These are phyloP conservation scores for Leucosticte australis DNA, from an alignment of 2,113 vertebrate genomes.

Conservation along the genomic window DNA sequence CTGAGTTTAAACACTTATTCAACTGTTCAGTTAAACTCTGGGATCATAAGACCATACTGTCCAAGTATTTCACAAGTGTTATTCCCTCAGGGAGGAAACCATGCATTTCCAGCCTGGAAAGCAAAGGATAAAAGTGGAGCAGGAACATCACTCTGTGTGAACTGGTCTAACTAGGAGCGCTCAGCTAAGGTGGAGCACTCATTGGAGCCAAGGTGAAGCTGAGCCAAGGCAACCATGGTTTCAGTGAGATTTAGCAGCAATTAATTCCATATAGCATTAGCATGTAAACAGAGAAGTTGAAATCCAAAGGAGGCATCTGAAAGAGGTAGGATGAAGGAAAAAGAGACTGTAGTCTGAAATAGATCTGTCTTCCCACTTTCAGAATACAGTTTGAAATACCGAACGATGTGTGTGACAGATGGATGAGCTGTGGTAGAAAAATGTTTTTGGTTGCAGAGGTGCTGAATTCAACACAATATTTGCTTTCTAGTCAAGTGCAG, in stretches of 20 bases:
- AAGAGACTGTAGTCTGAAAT: neutral
- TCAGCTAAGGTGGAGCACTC: neutral
- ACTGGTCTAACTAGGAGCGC: neutral
- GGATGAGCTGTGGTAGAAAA: constrained; percentile 24
- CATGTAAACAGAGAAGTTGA: neutral
- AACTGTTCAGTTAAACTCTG: neutral
- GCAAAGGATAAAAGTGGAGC: neutral
- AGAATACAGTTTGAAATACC: neutral
- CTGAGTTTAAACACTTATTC: neutral
- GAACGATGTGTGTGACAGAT: neutral
- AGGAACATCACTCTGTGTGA: neutral
- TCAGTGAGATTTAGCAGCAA: neutral
- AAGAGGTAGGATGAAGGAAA: neutral
- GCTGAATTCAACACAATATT: constrained; percentile 18
- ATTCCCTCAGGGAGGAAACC: neutral
- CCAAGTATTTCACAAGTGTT: neutral
- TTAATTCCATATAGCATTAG: neutral
- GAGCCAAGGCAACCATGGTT: neutral
- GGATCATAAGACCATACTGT: neutral
- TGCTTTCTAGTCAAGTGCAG: neutral
- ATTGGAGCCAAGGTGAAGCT: neutral
- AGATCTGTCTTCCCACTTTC: neutral
- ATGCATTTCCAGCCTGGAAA: neutral
- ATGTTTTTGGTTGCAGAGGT: neutral
- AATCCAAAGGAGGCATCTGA: neutral